Percentiles rank a stretch among this genome's conserved stretches.
These are phyloP conservation scores for Scaptodrosophila lebanonensis DNA, from an alignment of 1,140 invertebrate species.

Conservation along the genomic window DNA sequence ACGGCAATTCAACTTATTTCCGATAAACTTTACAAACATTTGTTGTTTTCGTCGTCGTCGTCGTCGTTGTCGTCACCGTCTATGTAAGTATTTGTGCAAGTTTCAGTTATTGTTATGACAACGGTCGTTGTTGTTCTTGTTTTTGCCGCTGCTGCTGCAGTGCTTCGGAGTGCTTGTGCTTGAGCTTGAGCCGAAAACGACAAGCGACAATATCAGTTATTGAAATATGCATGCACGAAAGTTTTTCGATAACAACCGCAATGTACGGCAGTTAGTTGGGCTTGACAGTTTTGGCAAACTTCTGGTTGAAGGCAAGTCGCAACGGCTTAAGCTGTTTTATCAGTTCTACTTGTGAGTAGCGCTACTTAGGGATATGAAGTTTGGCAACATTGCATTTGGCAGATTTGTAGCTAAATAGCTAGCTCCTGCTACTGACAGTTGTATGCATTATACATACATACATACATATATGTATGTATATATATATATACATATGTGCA, in stretches of 20 bases:
- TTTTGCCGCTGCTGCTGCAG: too few species aligned
- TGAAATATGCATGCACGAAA: conserved; percentile 34
- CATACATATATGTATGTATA: too few species aligned
- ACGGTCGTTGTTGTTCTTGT: conserved; percentile 15
- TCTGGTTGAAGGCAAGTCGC: conserved; percentile 2
- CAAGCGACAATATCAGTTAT: conserved; percentile 53
- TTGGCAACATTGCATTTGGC: conserved; percentile 5
- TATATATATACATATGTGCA: too few species aligned
- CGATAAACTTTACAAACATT: conserved; percentile 40
- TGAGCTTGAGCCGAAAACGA: conserved; percentile 23
- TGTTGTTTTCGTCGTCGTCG: too few species aligned
- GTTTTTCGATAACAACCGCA: conserved; percentile 12
- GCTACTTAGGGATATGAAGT: conserved; percentile 5
- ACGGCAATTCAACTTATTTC: conserved; percentile 12
- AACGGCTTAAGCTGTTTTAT: too few species aligned
- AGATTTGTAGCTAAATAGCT: conserved; percentile 18
- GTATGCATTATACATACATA: too few species aligned
- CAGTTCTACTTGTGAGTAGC: conserved; percentile 3
- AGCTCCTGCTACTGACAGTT: too few species aligned
- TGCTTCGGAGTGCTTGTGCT: conserved; percentile 2
- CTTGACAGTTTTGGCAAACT: conserved; percentile 22
- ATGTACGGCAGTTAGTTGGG: conserved; percentile 15
- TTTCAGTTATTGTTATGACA: conserved; percentile 59
- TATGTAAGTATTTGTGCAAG: conserved; percentile 39
- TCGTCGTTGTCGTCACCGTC: too few species aligned